A percentile compares a stretch with the other conserved stretches of the same genome.
Conservation (phyloP, 2,797 vertebrate species). For the Scolopax bukidnonensis region DNA sequence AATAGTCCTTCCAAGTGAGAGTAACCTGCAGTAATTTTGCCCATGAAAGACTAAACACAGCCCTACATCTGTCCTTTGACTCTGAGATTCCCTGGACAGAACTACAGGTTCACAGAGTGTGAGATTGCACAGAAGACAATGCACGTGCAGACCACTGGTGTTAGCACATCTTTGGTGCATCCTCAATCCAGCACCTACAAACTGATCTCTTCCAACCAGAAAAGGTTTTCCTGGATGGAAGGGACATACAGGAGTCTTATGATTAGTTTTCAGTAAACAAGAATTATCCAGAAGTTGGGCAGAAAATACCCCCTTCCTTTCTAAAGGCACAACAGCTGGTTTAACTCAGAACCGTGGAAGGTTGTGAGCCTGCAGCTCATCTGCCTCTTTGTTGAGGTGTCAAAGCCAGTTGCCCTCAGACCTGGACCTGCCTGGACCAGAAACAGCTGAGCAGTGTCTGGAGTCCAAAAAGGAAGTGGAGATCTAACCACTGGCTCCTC, state of each 20-base stretch:
- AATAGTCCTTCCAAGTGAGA: neutral
- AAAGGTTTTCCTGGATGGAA: neutral
- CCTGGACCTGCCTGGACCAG: neutral
- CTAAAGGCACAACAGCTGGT: neutral
- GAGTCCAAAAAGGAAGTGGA: neutral
- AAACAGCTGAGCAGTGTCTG: neutral
- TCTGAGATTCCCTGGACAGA: neutral
- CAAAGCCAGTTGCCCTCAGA: neutral
- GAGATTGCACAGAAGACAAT: neutral
- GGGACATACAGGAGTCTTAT: neutral
- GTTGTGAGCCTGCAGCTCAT: neutral
- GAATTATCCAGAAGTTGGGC: neutral
- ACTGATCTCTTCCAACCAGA: neutral
- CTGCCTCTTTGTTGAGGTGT: neutral
- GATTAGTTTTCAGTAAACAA: neutral
- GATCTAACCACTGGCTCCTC: neutral
- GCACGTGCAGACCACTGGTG: neutral
- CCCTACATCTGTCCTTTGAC: neutral
- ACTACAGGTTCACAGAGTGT: neutral
- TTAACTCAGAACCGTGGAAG: neutral
- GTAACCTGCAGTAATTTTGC: neutral
- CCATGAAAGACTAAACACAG: neutral
- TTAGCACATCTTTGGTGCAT: neutral
- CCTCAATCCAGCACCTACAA: neutral
- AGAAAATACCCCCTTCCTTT: neutral